Evolutionary conservation across 1,140 invertebrate species (phyloP).

Genomic region (Mesaphorura yosii): DNA sequence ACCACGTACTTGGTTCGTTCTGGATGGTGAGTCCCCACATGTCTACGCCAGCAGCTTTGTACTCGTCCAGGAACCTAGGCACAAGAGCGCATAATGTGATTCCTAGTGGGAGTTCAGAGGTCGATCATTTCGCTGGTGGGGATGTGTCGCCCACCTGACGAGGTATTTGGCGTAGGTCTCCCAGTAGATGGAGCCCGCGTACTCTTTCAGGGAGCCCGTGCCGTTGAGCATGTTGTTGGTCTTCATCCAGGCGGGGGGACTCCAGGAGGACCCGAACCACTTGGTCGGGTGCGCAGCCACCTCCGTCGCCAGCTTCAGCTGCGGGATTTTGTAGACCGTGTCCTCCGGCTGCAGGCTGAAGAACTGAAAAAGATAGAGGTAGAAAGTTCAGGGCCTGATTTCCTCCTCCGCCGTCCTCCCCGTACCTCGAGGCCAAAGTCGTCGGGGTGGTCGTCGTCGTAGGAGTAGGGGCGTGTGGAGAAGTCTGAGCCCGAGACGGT

Average conservation of each 20-base stretch:
- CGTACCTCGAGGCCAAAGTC: slow-evolving; percentile 48
- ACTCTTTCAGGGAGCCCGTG: slow-evolving; percentile 5
- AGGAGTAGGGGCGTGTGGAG: slow-evolving; percentile 54
- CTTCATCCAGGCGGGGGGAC: slow-evolving; percentile 87
- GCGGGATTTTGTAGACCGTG: slow-evolving; percentile 36
- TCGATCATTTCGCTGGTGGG: no score
- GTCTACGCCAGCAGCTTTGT: slow-evolving; percentile 41
- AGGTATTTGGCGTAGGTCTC: slow-evolving; percentile 15
- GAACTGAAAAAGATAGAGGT: background rate
- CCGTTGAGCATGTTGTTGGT: background rate
- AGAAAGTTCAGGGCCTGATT: background rate
- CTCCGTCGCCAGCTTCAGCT: no score
- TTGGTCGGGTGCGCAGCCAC: no score
- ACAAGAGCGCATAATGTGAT: background rate
- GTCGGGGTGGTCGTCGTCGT: slow-evolving; percentile 48
- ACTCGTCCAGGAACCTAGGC: slow-evolving; percentile 44
- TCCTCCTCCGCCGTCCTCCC: background rate
- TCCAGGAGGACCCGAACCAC: slow-evolving; percentile 64
- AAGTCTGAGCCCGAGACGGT: slow-evolving; percentile 67
- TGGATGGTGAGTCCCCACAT: slow-evolving; percentile 53
- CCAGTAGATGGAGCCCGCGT: background rate
- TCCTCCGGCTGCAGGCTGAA: no score
- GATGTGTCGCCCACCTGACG: no score
- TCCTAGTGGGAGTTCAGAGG: background rate
- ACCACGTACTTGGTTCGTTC: slow-evolving; percentile 34